A percentile compares a stretch with the other conserved stretches of the same genome.
phyloP scores from a whole-genome alignment of 1,140 invertebrate species.

The Scaptomyza hsui region DNA sequence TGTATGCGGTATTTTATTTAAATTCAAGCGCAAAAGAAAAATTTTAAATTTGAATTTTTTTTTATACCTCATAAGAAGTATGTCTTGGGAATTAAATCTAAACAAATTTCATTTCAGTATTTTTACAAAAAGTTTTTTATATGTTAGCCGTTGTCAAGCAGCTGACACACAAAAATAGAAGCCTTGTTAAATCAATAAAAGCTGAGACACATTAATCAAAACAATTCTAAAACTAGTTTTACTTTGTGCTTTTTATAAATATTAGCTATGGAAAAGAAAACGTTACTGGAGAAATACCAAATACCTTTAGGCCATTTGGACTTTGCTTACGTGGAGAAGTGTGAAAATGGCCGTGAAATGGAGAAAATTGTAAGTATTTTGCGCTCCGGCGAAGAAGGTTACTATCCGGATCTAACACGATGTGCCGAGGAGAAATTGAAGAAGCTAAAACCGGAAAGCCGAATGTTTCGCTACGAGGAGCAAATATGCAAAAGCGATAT shows the following conservation, averaged over 20 bases:
- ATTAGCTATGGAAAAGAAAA: constrained; percentile 48
- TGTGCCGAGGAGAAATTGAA: constrained; percentile 85
- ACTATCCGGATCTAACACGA: constrained; percentile 86
- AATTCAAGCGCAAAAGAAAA: too few species aligned
- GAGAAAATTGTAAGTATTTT: constrained; percentile 87
- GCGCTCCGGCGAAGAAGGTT: constrained; percentile 88
- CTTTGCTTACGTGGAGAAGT: constrained; percentile 86
- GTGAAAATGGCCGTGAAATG: constrained; percentile 85
- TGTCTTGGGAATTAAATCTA: too few species aligned
- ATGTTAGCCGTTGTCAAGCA: constrained; percentile 26
- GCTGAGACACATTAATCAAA: constrained; percentile 18
- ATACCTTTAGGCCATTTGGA: constrained; percentile 87
- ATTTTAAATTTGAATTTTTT: neutral
- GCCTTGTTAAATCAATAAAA: constrained; percentile 37
- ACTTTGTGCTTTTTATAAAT: constrained; percentile 3
- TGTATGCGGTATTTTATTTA: constrained; percentile 11
- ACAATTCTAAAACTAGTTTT: constrained; percentile 1
- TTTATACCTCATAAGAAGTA: too few species aligned
- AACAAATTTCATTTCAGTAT: too few species aligned
- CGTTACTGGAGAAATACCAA: constrained; percentile 85
- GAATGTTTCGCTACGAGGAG: constrained; percentile 84
- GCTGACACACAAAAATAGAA: neutral
- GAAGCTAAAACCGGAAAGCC: constrained; percentile 85
- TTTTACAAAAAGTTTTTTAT: neutral
- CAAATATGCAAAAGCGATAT: constrained; percentile 73